phyloP scores from a whole-genome alignment of 2,113 vertebrate genomes.

The Chionomys nivalis region DNA sequence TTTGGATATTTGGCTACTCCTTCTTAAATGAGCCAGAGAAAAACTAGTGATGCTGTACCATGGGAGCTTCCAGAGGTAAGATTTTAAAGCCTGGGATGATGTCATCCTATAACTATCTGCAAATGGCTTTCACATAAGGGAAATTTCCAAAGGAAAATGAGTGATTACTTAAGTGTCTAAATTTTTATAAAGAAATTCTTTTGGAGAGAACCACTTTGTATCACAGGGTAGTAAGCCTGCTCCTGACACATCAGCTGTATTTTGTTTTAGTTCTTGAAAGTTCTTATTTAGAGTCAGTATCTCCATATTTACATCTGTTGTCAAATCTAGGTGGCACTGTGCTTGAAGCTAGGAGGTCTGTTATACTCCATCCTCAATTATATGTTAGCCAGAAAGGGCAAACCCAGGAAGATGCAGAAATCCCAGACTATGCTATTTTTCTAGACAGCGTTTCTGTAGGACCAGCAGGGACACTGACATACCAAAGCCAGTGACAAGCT shows the following conservation, averaged over 20 bases:
- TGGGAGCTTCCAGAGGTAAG: not conserved
- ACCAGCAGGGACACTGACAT: not conserved
- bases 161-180: not conserved
- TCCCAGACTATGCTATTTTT: not conserved
- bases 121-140: constrained; percentile 28
- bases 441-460: not conserved
- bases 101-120: constrained; percentile 21
- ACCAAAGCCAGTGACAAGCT: not conserved
- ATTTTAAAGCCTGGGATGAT: not conserved
- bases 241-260: not conserved
- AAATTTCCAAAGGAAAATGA: constrained; percentile 41
- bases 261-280: not conserved
- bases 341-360: not conserved
- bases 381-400: not conserved
- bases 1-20: not conserved
- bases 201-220: not conserved
- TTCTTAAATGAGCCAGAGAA: not conserved
- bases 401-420: not conserved
- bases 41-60: not conserved
- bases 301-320: not conserved
- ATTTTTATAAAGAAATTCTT: constrained; percentile 4
- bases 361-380: not conserved
- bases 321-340: not conserved
- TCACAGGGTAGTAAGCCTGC: too few species aligned
- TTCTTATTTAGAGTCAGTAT: constrained; percentile 27